Evolutionary conservation across 2,113 vertebrate genomes (phyloP).

Genomic region (Sinosuthora webbiana): DNA sequence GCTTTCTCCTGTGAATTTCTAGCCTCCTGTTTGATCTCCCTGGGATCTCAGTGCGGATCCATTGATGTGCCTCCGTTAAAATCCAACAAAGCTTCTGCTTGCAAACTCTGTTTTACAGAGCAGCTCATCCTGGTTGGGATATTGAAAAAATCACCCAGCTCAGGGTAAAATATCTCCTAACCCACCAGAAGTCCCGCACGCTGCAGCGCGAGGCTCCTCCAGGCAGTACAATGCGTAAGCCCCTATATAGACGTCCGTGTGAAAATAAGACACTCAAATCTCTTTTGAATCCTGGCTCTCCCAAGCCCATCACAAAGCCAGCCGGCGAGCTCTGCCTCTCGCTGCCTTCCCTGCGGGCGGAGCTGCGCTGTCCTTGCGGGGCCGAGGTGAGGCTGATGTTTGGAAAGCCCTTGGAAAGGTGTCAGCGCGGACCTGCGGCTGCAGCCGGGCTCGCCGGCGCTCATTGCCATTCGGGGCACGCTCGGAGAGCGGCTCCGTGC

Average conservation of each 20-base stretch:
- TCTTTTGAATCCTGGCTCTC: not conserved
- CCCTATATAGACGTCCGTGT: not conserved
- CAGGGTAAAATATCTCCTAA: not conserved
- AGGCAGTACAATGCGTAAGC: not conserved
- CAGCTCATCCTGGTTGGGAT: not conserved
- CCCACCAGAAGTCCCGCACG: not conserved
- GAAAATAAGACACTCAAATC: not conserved
- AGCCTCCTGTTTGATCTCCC: not conserved
- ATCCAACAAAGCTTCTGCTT: not conserved
- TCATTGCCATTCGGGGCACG: slow-evolving; percentile 39
- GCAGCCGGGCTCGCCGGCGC: not conserved
- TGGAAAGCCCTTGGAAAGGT: not conserved
- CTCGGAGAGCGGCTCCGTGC: slow-evolving; percentile 12
- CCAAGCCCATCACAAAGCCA: not conserved
- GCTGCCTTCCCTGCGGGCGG: not conserved
- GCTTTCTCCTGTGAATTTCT: not conserved
- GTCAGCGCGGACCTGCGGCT: not conserved
- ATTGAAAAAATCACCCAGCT: not conserved
- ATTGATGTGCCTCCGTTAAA: not conserved
- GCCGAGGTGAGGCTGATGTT: not conserved
- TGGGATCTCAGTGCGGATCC: not conserved
- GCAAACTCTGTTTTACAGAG: not conserved
- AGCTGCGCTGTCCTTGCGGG: not conserved
- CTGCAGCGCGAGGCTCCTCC: not conserved
- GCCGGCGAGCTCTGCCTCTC: not conserved